Percentiles rank a stretch among this genome's conserved stretches.
Evolutionary conservation across 2,113 vertebrate genomes (phyloP).

Genomic region (Cricetomys ansorgei): DNA sequence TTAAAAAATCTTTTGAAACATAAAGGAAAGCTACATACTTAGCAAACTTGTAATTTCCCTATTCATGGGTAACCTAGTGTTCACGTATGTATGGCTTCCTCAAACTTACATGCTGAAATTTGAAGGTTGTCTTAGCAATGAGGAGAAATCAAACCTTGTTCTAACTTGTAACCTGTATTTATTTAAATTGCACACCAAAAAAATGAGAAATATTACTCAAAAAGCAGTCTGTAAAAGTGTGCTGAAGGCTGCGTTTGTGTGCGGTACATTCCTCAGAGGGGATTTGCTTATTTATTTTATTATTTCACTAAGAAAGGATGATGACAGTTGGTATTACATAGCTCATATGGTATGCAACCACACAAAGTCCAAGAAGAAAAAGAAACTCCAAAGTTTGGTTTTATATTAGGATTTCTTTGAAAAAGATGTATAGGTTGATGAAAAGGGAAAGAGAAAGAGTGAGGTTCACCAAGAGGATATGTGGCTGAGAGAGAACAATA

Average conservation of each 20-base stretch:
- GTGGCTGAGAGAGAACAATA: constrained; percentile 22
- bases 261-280: constrained; percentile 71
- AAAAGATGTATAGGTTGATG: constrained; percentile 24
- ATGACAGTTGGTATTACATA: constrained; percentile 85
- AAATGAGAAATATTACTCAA: constrained; percentile 60
- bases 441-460: background rate
- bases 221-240: constrained; percentile 76
- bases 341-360: constrained; percentile 78
- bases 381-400: constrained; percentile 18
- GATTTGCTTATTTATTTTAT: constrained; percentile 86
- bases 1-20: constrained; percentile 61
- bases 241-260: constrained; percentile 78
- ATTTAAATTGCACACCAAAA: constrained; percentile 72
- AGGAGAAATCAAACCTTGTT: constrained; percentile 70
- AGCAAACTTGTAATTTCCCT: constrained; percentile 69
- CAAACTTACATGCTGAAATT: constrained; percentile 50
- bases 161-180: constrained; percentile 73
- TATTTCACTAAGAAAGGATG: constrained; percentile 81
- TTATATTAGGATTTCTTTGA: constrained; percentile 42
- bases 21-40: constrained; percentile 54
- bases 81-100: constrained; percentile 70
- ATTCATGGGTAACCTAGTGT: constrained; percentile 51
- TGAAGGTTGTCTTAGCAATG: constrained; percentile 64
- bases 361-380: constrained; percentile 68
- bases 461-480: background rate